These are phyloP conservation scores for Nasonia longicornis DNA, from an alignment of 1,140 invertebrate genomes.

Conservation along the genomic window DNA sequence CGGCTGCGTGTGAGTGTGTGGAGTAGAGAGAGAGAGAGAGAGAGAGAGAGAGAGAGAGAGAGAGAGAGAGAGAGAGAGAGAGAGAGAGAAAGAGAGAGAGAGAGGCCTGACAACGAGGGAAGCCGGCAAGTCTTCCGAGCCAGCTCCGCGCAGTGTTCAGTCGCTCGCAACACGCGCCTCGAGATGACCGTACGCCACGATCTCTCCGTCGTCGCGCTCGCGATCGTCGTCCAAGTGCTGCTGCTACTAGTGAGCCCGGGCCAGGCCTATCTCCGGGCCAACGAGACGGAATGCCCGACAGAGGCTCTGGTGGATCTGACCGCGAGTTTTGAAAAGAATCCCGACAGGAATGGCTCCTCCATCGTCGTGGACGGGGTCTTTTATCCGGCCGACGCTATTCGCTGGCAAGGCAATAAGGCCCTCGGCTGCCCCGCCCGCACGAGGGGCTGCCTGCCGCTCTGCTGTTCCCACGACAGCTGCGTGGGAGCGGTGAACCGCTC, in stretches of 20 bases:
- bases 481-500: no score
- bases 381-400: constrained; percentile 67
- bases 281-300: constrained; percentile 26
- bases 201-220: background rate
- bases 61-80: no score
- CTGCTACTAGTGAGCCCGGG: background rate
- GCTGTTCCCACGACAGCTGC: constrained; percentile 38
- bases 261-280: background rate
- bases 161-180: constrained; percentile 6
- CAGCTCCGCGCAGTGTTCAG: background rate
- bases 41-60: no score
- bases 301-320: constrained; percentile 27
- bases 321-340: constrained; percentile 50
- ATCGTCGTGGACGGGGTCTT: constrained; percentile 65
- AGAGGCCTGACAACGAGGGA: background rate
- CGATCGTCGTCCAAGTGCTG: no score
- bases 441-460: constrained; percentile 36
- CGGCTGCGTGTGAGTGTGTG: background rate
- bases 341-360: constrained; percentile 47
- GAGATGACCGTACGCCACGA: background rate
- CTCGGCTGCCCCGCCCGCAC: constrained; percentile 17
- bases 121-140: background rate
- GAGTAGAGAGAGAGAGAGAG: background rate
- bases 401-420: constrained; percentile 63
- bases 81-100: background rate